A percentile compares a stretch with the other conserved stretches of the same genome.
Conservation (phyloP, 2,113 vertebrate species). For the Thomomys bottae region DNA sequence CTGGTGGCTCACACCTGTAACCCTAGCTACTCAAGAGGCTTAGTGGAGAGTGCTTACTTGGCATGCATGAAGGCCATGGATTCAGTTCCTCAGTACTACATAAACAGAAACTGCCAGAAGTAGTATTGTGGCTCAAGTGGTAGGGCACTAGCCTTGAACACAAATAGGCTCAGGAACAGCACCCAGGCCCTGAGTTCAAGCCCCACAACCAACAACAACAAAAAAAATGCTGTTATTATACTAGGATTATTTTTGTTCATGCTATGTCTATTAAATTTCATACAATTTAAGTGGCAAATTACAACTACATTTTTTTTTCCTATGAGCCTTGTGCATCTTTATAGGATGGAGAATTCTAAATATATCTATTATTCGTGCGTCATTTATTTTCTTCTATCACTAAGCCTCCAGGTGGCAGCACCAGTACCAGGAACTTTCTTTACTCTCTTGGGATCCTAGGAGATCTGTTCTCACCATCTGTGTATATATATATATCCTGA, state of each 20-base stretch:
- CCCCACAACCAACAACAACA: no score
- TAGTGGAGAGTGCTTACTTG: no score
- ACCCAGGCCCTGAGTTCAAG: no score
- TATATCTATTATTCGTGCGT: not conserved
- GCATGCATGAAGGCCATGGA: no score
- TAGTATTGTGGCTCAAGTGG: no score
- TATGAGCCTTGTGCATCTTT: not conserved
- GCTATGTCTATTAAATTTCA: not conserved
- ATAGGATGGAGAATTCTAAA: not conserved
- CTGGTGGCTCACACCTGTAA: no score
- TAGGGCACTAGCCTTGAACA: no score
- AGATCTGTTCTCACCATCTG: not conserved
- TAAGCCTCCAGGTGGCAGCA: conserved; percentile 32
- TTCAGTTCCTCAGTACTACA: no score
- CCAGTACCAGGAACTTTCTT: not conserved
- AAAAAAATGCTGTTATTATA: not conserved
- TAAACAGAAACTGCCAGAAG: no score
- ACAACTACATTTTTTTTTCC: not conserved
- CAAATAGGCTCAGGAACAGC: no score
- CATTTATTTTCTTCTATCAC: not conserved
- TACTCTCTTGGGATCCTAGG: not conserved
- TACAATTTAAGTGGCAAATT: not conserved
- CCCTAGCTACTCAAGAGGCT: no score
- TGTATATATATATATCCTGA: not conserved
- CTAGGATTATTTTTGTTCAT: not conserved